Conservation (phyloP, 1,140 invertebrate species). For the Zaprionus inermis region DNA sequence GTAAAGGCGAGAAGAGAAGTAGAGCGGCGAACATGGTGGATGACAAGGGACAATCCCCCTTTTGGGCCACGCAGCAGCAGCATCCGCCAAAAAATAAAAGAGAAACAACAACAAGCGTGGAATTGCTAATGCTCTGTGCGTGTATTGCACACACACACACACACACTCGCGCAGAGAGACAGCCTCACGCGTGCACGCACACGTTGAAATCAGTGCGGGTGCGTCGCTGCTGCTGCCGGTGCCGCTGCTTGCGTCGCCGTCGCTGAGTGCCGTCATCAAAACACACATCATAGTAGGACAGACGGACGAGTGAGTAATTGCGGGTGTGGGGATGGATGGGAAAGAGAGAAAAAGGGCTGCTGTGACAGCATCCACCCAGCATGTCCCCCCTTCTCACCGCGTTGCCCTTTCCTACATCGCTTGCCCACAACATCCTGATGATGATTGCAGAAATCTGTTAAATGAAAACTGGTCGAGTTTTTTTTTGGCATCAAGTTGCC, state of each 20-base stretch:
- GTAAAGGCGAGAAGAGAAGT: background rate
- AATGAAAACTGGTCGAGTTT: conserved; percentile 62
- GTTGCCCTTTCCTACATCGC: background rate
- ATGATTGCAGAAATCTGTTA: conserved; percentile 66
- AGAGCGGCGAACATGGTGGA: conserved; percentile 24
- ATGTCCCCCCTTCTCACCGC: background rate
- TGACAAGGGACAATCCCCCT: conserved; percentile 51
- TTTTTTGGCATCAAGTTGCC: conserved; percentile 36
- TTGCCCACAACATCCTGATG: background rate
- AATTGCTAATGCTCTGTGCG: conserved; percentile 41
- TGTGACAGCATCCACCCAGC: conserved; percentile 50
- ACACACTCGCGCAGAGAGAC: conserved; percentile 2
- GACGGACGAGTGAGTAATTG: conserved; percentile 29
- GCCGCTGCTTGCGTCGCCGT: background rate
- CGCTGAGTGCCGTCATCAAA: conserved; percentile 72
- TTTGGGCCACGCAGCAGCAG: conserved; percentile 43
- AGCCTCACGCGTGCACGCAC: conserved; percentile 15
- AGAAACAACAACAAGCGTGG: conserved; percentile 12
- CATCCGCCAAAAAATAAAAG: conserved; percentile 40
- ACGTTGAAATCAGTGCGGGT: conserved; percentile 49
- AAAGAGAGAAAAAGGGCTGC: conserved; percentile 37
- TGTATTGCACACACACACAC: conserved; percentile 37
- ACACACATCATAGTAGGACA: conserved; percentile 35
- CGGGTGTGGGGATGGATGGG: conserved; percentile 10
- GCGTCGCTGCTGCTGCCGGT: conserved; percentile 31